A percentile compares a stretch with the other conserved stretches of the same genome.
Evolutionary conservation across 2,797 vertebrate genomes (phyloP).

Genomic region (Natrix natrix): DNA sequence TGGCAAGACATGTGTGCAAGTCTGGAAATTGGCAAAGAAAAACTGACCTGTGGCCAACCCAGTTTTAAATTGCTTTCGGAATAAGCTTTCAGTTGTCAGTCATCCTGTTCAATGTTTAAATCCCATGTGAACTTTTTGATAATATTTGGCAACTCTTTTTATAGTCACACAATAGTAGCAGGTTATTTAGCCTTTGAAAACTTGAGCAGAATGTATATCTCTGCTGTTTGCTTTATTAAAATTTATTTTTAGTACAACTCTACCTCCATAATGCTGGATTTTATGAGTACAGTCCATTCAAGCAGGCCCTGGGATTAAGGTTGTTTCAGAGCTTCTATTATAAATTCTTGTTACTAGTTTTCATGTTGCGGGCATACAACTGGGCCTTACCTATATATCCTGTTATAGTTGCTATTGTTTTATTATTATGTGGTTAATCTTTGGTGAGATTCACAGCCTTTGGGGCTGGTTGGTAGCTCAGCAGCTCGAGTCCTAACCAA

Average conservation of each 20-base stretch:
- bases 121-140: constrained; percentile 55
- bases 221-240: constrained; percentile 70
- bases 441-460: no score
- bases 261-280: constrained; percentile 57
- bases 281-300: constrained; percentile 59
- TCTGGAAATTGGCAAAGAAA: background rate
- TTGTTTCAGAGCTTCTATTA: constrained; percentile 38
- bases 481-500: no score
- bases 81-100: background rate
- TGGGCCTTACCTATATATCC: background rate
- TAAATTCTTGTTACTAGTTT: background rate
- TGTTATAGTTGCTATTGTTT: constrained; percentile 2
- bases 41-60: background rate
- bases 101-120: constrained; percentile 36
- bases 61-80: background rate
- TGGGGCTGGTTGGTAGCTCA: no score
- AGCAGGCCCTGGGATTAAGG: constrained; percentile 25
- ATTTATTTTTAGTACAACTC: constrained; percentile 63
- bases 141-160: constrained; percentile 55
- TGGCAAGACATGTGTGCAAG: background rate
- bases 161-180: constrained; percentile 55
- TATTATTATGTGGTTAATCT: accelerated
- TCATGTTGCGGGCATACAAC: constrained; percentile 13
- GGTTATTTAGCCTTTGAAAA: constrained; percentile 68
- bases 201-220: constrained; percentile 66